Evolutionary conservation across 2,797 vertebrate species (phyloP), one percentile per base, ranked within the genome.

Genomic region (Molossus molossus): DNA sequence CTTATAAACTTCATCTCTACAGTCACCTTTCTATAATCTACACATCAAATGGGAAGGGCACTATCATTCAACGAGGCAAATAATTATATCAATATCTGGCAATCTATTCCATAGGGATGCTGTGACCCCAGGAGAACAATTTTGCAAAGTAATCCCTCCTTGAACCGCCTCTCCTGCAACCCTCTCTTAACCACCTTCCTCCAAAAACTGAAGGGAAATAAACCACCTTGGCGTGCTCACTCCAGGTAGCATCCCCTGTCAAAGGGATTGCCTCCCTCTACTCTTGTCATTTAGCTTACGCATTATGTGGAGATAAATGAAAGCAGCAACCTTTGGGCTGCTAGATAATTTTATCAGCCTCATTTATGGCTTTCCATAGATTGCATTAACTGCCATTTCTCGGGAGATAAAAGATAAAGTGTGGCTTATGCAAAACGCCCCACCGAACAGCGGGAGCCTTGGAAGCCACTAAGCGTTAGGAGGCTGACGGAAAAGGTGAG

Each of bases 281-380:
- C 96, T 97, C 92, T 77, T 18, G 1, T 92, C 33, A 64, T 90
- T 97, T 88, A 4, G 57, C 86, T 97, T 67, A 5, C 14, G 45
- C 97, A 96, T 89, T 87, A 87, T 67, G 40, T 4, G 0, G 20
- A 48, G 77, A 97, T 81, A 96, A 97, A 96, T 55, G n/a, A 97
- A 11, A 18, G 9, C 88, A 87, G 81, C 90, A 95, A 90, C 15
- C n/a, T 97, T 96, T 91, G 29, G 17, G 72, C 82, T 94, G 10
- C 83, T 60, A 1, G 65, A 91, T 94, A 92, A 97, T 96, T 97
- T 97, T 94, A 97, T 85, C 60, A 95, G 95, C n/a, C 4, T 97
- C 84, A 45, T 96, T 96, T 81, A 77, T 40, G 57, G 64, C 75
- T 95, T 97, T 86, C 93, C 94, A 67, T 21, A 60, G n/a, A n/a